These are phyloP conservation scores for Litocranius walleri DNA, from an alignment of 2,113 vertebrate genomes.

Conservation along the genomic window DNA sequence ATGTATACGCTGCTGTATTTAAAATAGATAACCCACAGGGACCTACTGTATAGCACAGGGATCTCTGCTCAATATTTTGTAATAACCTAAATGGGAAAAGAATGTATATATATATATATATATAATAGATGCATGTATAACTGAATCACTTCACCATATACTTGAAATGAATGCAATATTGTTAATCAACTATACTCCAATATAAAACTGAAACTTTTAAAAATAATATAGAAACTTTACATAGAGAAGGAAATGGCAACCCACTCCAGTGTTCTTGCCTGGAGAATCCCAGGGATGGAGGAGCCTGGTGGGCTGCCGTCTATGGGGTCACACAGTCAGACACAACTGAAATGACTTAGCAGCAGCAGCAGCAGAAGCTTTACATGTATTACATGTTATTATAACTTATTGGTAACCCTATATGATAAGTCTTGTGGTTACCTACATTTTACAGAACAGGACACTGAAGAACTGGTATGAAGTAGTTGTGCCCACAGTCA, in stretches of 20 bases:
- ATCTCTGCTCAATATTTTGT: neutral
- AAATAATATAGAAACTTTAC: neutral
- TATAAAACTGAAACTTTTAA: neutral
- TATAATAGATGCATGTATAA: neutral
- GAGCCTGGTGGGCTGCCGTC: rapidly evolving
- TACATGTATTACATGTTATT: neutral
- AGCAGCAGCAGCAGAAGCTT: neutral
- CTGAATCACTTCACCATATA: neutral
- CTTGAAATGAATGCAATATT: neutral
- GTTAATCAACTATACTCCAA: neutral
- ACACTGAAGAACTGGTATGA: too few species aligned
- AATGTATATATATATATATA: neutral
- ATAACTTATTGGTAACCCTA: neutral
- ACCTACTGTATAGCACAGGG: neutral
- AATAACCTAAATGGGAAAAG: neutral
- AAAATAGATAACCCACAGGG: neutral
- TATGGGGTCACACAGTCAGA: neutral
- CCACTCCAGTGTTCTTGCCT: neutral
- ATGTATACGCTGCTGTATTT: neutral
- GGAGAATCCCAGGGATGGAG: neutral
- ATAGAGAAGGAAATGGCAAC: neutral
- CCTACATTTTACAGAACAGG: neutral
- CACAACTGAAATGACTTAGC: neutral
- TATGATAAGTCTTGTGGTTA: neutral
- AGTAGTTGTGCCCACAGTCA: neutral